Conservation (phyloP, 1,140 invertebrate genomes). For the Mycetomoellerius zeteki region DNA sequence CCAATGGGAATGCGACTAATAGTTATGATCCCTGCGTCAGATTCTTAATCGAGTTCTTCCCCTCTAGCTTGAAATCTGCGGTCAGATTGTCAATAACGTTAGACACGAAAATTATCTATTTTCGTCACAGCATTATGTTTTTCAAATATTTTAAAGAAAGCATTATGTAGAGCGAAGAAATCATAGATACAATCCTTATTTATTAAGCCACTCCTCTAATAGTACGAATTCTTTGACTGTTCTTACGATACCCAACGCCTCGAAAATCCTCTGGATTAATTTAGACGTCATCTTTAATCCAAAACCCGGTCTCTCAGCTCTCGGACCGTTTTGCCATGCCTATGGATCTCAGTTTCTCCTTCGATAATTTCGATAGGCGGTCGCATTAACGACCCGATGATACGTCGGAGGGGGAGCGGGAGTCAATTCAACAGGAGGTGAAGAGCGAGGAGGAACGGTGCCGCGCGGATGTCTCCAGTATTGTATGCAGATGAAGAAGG, state of each 20-base stretch:
- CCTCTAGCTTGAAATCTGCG: constrained; percentile 41
- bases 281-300: constrained; percentile 62
- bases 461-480: constrained; percentile 82
- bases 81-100: constrained; percentile 35
- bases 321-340: not conserved
- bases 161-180: not conserved
- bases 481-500: constrained; percentile 87
- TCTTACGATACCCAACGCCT: constrained; percentile 20
- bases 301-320: constrained; percentile 18
- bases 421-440: constrained; percentile 23
- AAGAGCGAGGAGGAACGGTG: constrained; percentile 45
- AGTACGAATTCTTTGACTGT: constrained; percentile 1
- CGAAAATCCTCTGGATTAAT: constrained; percentile 46
- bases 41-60: constrained; percentile 63
- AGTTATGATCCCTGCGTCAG: constrained; percentile 81
- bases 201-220: constrained; percentile 25
- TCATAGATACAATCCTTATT: not conserved
- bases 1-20: constrained; percentile 82
- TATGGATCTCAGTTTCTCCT: constrained; percentile 74
- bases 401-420: constrained; percentile 58
- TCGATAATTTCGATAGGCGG: constrained; percentile 83
- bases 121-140: not conserved
- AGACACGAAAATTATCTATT: constrained; percentile 9
- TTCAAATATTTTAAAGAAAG: not conserved
- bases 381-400: constrained; percentile 83